Conservation (phyloP, 2,888 invertebrate genomes). For the Andrena haemorrhoa region DNA sequence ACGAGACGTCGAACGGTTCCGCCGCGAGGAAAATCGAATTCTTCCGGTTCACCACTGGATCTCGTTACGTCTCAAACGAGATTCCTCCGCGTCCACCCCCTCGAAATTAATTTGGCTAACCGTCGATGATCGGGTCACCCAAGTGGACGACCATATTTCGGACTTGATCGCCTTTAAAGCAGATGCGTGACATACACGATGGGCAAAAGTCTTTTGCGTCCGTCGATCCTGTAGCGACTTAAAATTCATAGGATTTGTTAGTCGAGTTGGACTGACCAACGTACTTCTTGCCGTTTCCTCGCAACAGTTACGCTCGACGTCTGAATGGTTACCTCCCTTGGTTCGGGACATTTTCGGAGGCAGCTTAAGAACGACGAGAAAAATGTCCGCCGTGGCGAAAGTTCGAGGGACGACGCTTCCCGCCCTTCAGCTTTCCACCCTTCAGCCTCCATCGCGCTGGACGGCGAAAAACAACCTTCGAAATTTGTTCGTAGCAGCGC, state of each 20-base stretch:
- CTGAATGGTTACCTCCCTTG: too few species aligned
- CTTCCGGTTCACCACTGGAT: conserved; percentile 62
- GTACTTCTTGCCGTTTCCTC: too few species aligned
- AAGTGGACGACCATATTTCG: conserved; percentile 12
- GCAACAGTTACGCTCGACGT: too few species aligned
- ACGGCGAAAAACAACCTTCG: conserved; percentile 67
- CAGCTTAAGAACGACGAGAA: neutral
- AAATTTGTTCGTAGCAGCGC: conserved; percentile 61
- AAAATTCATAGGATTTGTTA: too few species aligned
- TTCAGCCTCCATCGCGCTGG: conserved; percentile 29
- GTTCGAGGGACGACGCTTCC: conserved; percentile 4
- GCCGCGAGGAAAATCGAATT: conserved; percentile 60
- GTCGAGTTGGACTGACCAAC: too few species aligned
- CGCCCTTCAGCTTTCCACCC: conserved; percentile 39
- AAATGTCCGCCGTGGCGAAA: conserved; percentile 33
- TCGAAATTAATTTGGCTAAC: conserved; percentile 41
- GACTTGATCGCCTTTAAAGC: conserved; percentile 38
- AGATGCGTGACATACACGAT: neutral
- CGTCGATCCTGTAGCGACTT: too few species aligned
- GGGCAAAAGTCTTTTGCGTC: neutral
- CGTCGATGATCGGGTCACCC: conserved; percentile 47
- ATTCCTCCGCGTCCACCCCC: conserved; percentile 31
- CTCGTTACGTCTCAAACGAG: conserved; percentile 57
- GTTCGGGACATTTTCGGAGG: neutral
- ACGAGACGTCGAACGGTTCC: conserved; percentile 62